Evolutionary conservation across 2,797 vertebrate genomes (phyloP), one percentile per base, ranked within the genome.

Genomic region (Danio tinwini): DNA sequence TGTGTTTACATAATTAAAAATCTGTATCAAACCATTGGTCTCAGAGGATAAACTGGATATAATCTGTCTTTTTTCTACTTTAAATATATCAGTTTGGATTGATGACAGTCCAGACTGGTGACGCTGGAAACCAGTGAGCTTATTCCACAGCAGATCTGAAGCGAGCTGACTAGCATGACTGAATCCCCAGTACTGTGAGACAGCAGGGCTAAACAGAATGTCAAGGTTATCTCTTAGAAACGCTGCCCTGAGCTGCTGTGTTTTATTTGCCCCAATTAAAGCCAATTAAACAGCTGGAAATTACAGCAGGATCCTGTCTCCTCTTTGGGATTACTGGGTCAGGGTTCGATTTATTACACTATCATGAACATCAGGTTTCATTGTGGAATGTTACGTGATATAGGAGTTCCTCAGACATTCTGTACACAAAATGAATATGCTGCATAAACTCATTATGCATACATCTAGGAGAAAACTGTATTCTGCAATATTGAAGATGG

Each of bases 201-300:
- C 40, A 64, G 29, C 29, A 50, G 53, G 40, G 52, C 75, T 78
- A 74, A 82, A 72, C 37, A 52, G 39, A 78, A 74, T 44, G 45
- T 78, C 71, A 78, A 78, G 75, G 64, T 68, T 77, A 68, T 68
- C 63, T 68, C 63, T 56, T 74, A 29, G 44, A 44, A 59, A 71
- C 4, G 75, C 12, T 17, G 40, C n/a, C 69, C 29, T 45, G 63
- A 56, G 40, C 21, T 76, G 44, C 55, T 73, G 65, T 37, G 76
- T 64, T 82, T 70, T 44, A 69, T 80, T 82, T 69, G 73, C 75
- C 70, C 76, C 59, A 84, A 81, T 84, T 81, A 81, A 49, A 19
- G 52, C 76, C 70, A 80, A 82, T 84, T 82, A 76, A 84, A 81
- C 64, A 61, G 70, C 45, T 69, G 69, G 72, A 68, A 82, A 58